Evolutionary conservation across 1,140 invertebrate genomes (phyloP).

Genomic region (Oedothorax gibbosus): DNA sequence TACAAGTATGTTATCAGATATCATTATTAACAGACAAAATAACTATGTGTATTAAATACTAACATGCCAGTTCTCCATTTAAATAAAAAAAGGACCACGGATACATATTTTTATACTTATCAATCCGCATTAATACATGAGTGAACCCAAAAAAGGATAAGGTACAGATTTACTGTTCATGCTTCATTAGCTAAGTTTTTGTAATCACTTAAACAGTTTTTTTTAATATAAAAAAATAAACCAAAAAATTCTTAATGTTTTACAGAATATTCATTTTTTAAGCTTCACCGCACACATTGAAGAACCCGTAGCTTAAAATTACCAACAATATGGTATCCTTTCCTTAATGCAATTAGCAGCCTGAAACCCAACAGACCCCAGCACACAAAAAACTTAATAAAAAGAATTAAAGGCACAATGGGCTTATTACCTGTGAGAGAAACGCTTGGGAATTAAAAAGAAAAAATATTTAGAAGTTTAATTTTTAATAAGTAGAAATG

Average conservation of each 20-base stretch:
- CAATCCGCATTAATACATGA: too few relatives aligned
- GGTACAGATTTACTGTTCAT: too few relatives aligned
- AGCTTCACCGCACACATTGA: not conserved
- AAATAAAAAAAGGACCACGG: too few relatives aligned
- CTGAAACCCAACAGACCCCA: slow-evolving; percentile 18
- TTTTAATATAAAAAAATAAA: not conserved
- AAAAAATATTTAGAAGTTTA: not conserved
- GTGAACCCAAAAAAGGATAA: too few relatives aligned
- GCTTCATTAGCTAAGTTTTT: too few relatives aligned
- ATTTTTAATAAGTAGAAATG: slow-evolving; percentile 43
- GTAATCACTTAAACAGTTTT: not conserved
- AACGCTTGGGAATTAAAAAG: slow-evolving; percentile 14
- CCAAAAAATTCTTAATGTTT: not conserved
- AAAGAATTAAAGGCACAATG: slow-evolving; percentile 52
- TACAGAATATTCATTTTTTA: slow-evolving; percentile 40
- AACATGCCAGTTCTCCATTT: too few relatives aligned
- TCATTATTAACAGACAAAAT: too few relatives aligned
- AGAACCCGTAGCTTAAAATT: slow-evolving; percentile 1
- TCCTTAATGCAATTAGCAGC: slow-evolving; percentile 44
- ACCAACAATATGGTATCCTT: slow-evolving; percentile 1
- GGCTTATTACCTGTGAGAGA: slow-evolving; percentile 37
- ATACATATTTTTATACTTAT: too few relatives aligned
- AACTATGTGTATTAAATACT: too few relatives aligned
- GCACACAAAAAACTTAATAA: slow-evolving; percentile 8
- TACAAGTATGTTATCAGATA: too few relatives aligned